A percentile compares a stretch with the other conserved stretches of the same genome.
Evolutionary conservation across 2,113 vertebrate species (phyloP).

Genomic region (Nothoprocta perdicaria): DNA sequence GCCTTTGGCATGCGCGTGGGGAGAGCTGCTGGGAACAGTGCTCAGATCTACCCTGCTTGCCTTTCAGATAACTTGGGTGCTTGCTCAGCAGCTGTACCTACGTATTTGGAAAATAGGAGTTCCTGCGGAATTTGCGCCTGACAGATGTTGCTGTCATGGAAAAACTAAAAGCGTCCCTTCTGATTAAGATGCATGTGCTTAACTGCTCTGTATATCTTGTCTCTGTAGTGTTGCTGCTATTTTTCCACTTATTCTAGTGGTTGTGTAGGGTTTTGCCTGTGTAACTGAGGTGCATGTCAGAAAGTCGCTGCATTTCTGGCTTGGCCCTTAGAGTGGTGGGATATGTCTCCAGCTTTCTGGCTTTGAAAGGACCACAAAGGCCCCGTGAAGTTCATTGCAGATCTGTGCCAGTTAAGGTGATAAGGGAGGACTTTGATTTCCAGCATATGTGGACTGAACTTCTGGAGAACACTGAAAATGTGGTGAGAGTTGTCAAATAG

Average conservation of each 20-base stretch:
- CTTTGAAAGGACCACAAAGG: neutral
- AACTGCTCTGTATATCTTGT: accelerated
- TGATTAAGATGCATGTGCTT: neutral
- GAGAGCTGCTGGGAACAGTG: neutral
- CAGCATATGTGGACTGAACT: neutral
- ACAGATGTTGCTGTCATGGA: accelerated
- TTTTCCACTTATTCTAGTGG: accelerated
- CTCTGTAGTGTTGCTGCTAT: neutral
- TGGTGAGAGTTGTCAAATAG: accelerated
- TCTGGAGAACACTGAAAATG: neutral
- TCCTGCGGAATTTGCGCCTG: neutral
- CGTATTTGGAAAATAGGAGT: accelerated
- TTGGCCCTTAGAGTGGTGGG: neutral
- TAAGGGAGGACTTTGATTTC: neutral
- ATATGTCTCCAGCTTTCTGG: neutral
- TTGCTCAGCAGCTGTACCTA: neutral
- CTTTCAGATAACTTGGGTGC: neutral
- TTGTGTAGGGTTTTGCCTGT: neutral
- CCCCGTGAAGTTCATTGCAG: neutral
- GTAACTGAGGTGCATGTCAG: neutral
- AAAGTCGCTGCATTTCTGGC: accelerated
- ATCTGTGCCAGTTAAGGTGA: neutral
- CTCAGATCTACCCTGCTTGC: neutral
- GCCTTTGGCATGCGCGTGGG: neutral
- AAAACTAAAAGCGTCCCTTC: neutral